A percentile compares a stretch with the other conserved stretches of the same genome.
phyloP scores from a whole-genome alignment of 1,140 invertebrate species.

The Cydia amplana region DNA sequence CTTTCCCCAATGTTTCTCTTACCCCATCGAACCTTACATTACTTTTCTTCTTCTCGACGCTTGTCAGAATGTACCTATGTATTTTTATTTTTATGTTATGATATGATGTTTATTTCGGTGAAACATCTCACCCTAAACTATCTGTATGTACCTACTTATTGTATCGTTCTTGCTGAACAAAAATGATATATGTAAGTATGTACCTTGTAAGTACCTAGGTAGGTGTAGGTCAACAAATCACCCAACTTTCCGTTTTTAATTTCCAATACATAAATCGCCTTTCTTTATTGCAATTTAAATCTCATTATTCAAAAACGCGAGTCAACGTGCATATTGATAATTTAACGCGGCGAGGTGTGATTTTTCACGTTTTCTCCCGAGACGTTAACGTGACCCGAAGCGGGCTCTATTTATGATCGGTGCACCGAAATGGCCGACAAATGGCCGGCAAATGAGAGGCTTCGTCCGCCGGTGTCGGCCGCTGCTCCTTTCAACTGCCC shows the following conservation, averaged over 20 bases:
- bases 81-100: no score
- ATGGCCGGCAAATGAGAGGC: conserved; percentile 79
- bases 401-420: conserved; percentile 76
- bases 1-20: no score
- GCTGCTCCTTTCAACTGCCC: conserved; percentile 57
- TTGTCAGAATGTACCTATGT: no score
- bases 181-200: no score
- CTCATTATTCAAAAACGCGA: conserved; percentile 30
- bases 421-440: conserved; percentile 78
- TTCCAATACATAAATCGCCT: conserved; percentile 22
- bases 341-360: conserved; percentile 72
- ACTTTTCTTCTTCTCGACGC: no score
- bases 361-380: conserved; percentile 75
- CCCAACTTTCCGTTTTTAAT: neutral
- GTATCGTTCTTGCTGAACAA: no score
- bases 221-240: neutral
- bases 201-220: neutral
- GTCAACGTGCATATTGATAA: conserved; percentile 47
- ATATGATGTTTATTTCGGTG: no score
- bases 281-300: conserved; percentile 31
- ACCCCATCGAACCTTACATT: no score
- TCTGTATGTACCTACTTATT: no score
- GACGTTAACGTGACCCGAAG: conserved; percentile 74
- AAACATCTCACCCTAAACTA: no score
- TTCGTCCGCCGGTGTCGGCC: conserved; percentile 69